Evolutionary conservation across 2,113 vertebrate genomes (phyloP).

Genomic region (Urocynchramus pylzowi): DNA sequence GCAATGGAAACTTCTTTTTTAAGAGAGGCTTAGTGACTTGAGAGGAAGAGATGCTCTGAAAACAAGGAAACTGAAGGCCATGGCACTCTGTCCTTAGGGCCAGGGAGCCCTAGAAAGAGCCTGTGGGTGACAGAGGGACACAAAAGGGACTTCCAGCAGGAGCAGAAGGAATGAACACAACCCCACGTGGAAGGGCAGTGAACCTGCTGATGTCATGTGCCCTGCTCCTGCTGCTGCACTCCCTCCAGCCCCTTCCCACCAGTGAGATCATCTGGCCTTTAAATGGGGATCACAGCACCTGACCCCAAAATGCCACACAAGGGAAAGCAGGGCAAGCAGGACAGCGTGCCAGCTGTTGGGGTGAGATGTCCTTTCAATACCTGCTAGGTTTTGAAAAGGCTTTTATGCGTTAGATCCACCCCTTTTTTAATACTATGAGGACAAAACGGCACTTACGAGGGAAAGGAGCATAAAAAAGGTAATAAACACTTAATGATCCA

Average conservation of each 20-base stretch:
- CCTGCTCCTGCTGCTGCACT: not conserved
- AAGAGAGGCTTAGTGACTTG: not conserved
- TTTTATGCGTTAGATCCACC: conserved; percentile 28
- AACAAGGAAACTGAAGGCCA: not conserved
- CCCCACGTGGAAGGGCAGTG: rapidly evolving
- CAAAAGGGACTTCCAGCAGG: not conserved
- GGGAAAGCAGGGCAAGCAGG: not conserved
- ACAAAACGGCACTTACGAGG: conserved; percentile 71
- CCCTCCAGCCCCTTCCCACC: not conserved
- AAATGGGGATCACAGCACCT: not conserved
- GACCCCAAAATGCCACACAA: conserved; percentile 23
- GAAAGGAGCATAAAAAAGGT: conserved; percentile 75
- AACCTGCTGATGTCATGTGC: rapidly evolving
- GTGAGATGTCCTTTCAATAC: conserved; percentile 45
- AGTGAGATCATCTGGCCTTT: not conserved
- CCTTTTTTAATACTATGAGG: conserved; percentile 68
- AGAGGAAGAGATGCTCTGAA: not conserved
- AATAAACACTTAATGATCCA: conserved; percentile 84
- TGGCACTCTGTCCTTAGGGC: not conserved
- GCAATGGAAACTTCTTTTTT: not conserved
- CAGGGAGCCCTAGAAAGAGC: not conserved
- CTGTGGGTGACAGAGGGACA: not conserved
- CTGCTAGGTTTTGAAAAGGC: conserved; percentile 15
- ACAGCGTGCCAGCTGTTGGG: not conserved
- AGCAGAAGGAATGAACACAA: not conserved